A percentile compares a stretch with the other conserved stretches of the same genome.
Conservation (phyloP, 2,113 vertebrate genomes). For the Embiotoca jacksoni region DNA sequence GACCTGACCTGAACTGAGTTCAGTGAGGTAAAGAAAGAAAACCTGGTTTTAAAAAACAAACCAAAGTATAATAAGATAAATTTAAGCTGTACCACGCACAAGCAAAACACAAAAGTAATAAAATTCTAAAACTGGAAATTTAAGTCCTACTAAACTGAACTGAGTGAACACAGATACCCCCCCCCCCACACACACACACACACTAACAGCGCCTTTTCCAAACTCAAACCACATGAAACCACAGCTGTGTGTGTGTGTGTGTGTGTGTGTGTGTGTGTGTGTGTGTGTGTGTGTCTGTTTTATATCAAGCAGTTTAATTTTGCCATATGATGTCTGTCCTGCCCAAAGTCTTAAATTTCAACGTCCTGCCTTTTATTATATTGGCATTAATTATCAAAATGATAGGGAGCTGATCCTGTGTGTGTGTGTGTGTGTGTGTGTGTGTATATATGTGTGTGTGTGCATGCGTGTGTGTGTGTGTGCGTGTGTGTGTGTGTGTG, state of each 20-base stretch:
- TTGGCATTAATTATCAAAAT: constrained; percentile 76
- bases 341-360: constrained; percentile 64
- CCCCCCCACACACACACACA: constrained; percentile 1
- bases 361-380: constrained; percentile 68
- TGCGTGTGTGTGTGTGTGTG: neutral
- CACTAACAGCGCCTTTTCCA: constrained; percentile 14
- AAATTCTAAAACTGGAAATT: constrained; percentile 1
- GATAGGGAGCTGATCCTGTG: constrained; percentile 62
- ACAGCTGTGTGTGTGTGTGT: constrained; percentile 12
- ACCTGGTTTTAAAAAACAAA: neutral
- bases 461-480: neutral
- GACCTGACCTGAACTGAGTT: constrained; percentile 29
- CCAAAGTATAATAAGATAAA: neutral
- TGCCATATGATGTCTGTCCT: constrained; percentile 46
- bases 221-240: constrained; percentile 60
- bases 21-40: constrained; percentile 6
- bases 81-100: neutral
- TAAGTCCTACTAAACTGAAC: constrained; percentile 4
- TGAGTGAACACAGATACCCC: constrained; percentile 3
- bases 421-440: neutral
- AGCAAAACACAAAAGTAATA: constrained; percentile 9
- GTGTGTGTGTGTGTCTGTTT: constrained; percentile 59
- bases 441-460: neutral
- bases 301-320: constrained; percentile 56
- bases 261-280: constrained; percentile 30